Base-by-base conservation (phyloP, 1,140 invertebrate species). In the Cydia amplana region DNA sequence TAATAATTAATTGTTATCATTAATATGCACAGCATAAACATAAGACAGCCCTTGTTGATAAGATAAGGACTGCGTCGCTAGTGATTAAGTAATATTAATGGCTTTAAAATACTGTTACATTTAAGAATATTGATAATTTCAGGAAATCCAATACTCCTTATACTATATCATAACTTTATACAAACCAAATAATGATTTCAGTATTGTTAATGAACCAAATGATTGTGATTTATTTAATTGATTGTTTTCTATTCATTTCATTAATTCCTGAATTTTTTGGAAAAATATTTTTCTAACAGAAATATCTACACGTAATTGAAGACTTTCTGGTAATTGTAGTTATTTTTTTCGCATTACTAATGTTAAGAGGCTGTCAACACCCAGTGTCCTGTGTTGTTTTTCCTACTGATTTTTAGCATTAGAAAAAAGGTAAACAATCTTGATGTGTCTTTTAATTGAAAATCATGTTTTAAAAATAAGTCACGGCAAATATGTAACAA, bases 121-220 rank as follows among this genome's bases (percentile, higher is more conserved):
- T 55, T 55, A 55, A 55, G 51, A 55, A 18, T 55, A 55, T 55
- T 55, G 51, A 18, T 55, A 55, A 55, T 18, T 55, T 55, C 51
- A 18, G 12, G n/a, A 20, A 55, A 18, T 18, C 9, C 51, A 55
- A 20, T 55, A 55, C 51, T 55, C 51, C 12, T 46, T 55, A n/a
- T 55, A 55, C n/a, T 20, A 23, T 60, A 23, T 23, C 20, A 23
- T 40, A 36, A 70, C n/a, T 70, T 67, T 70, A 70, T 10, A 70
- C 55, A 43, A 36, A 78, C 82, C 82, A 83, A 83, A 82, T 82
- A 80, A 78, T 70, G 64, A 70, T 77, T 77, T 25, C 36, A 70
- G 25, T 70, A 70, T 70, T 70, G 65, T 70, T 70, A 70, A n/a
- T 70, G 28, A 43, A 70, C 65, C 65, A 70, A 70, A 70, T 60